phyloP scores from a whole-genome alignment of 1,140 invertebrate species.

The Pectinophora gossypiella region DNA sequence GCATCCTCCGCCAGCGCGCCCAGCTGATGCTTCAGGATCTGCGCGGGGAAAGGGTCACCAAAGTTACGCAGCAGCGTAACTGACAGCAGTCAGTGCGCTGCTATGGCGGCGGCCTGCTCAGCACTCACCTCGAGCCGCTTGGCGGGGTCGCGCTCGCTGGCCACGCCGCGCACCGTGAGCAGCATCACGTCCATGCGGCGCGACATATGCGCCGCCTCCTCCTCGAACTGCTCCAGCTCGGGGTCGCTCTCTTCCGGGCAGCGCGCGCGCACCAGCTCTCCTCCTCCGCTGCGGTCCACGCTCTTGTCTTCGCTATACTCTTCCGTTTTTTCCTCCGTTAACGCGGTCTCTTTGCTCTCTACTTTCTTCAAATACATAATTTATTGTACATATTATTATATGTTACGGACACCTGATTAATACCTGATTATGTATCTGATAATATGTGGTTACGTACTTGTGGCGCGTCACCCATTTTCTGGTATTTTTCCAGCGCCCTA shows the following conservation, averaged over 20 bases:
- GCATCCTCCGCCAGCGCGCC: constrained; percentile 84
- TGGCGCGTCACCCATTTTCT: no score
- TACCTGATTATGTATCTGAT: no score
- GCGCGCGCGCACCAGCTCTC: constrained; percentile 4
- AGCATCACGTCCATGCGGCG: constrained; percentile 75
- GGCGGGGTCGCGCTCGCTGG: constrained; percentile 80
- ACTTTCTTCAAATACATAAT: no score
- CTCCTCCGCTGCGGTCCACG: background rate
- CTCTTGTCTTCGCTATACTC: background rate
- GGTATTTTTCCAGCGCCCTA: no score
- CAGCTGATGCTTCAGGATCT: constrained; percentile 80
- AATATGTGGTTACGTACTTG: no score
- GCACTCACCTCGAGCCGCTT: constrained; percentile 78
- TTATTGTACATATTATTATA: no score
- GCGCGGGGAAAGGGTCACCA: background rate
- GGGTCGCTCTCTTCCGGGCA: constrained; percentile 60
- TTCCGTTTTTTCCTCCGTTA: no score
- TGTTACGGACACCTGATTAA: no score
- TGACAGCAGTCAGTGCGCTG: no score
- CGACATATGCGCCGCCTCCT: constrained; percentile 78
- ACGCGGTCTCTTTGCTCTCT: no score
- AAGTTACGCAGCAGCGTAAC: no score
- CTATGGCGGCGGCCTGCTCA: no score
- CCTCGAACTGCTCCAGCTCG: constrained; percentile 76
- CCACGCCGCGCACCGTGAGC: constrained; percentile 79